Percentiles rank a stretch among this genome's conserved stretches.
phyloP scores from a whole-genome alignment of 1,140 invertebrate species.

The Trichogramma pretiosum region DNA sequence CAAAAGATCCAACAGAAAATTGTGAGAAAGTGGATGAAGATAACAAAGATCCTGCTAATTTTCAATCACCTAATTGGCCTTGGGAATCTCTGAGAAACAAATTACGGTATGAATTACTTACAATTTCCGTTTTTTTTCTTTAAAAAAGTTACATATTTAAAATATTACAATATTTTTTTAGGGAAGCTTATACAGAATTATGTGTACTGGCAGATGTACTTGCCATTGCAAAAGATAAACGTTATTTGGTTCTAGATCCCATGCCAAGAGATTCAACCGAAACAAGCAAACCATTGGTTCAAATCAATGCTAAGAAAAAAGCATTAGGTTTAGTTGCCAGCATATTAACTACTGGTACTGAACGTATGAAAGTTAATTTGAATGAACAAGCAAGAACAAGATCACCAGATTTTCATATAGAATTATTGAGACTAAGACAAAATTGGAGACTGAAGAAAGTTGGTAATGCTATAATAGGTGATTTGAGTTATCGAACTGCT shows the following conservation, averaged over 20 bases:
- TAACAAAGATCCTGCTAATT: conserved; percentile 62
- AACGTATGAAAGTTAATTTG: conserved; percentile 71
- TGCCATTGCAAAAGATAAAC: conserved; percentile 84
- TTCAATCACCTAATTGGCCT: conserved; percentile 83
- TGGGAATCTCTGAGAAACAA: conserved; percentile 92
- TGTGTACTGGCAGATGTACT: conserved; percentile 89
- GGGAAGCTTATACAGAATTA: conserved; percentile 81
- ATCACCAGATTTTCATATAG: conserved; percentile 85
- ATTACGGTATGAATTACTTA: conserved; percentile 48
- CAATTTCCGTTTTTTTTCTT: neutral
- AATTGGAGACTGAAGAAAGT: conserved; percentile 95
- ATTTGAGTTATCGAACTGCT: conserved; percentile 88
- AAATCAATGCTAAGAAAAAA: conserved; percentile 88
- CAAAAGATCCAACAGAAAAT: conserved; percentile 64
- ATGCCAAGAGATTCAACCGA: conserved; percentile 77
- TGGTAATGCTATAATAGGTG: conserved; percentile 89
- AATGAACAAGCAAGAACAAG: conserved; percentile 67
- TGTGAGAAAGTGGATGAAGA: conserved; percentile 62
- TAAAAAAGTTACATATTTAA: conserved; percentile 1
- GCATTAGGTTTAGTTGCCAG: conserved; percentile 73
- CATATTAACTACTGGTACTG: conserved; percentile 75
- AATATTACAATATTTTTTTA: conserved; percentile 24
- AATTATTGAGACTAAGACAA: conserved; percentile 78
- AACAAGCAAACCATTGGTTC: conserved; percentile 76
- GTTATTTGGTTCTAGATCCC: conserved; percentile 89